These are phyloP conservation scores for Sapayoa aenigma DNA, from an alignment of 2,113 vertebrate genomes.

Conservation along the genomic window DNA sequence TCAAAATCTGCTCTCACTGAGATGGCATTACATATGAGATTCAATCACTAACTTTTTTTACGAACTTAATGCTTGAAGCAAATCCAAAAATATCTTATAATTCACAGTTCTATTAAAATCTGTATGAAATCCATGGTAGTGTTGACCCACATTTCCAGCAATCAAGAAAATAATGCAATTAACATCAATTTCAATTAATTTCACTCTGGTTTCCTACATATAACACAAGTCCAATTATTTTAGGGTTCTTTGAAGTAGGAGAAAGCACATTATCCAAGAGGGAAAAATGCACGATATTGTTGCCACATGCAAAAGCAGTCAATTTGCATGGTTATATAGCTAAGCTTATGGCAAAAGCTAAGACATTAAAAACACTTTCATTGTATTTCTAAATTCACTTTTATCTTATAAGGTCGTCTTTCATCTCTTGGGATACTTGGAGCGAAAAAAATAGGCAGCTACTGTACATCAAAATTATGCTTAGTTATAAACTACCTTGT, in stretches of 20 bases:
- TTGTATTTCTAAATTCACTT: conserved; percentile 27
- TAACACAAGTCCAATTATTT: conserved; percentile 50
- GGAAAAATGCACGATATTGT: not conserved
- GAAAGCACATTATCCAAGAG: conserved; percentile 5
- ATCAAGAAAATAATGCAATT: conserved; percentile 57
- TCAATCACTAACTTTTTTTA: not conserved
- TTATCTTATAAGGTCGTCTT: conserved; percentile 8
- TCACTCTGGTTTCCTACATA: not conserved
- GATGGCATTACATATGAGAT: not conserved
- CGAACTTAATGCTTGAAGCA: conserved; percentile 23
- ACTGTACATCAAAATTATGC: not conserved
- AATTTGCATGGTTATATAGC: not conserved
- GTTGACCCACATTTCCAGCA: conserved; percentile 52
- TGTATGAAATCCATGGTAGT: not conserved
- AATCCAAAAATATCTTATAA: conserved; percentile 47
- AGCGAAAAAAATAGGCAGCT: not conserved
- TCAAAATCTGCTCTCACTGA: not conserved
- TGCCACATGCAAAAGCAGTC: not conserved
- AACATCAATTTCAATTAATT: conserved; percentile 58
- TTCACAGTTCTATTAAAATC: conserved; percentile 50
- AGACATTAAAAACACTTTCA: not conserved
- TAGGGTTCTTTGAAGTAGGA: conserved; percentile 45
- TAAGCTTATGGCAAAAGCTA: conserved; percentile 19
- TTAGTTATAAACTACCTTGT: not conserved
- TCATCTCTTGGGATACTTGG: not conserved